Base-by-base conservation (phyloP, 2,113 vertebrate genomes). In the Pseudorhombus dupliciocellatus region DNA sequence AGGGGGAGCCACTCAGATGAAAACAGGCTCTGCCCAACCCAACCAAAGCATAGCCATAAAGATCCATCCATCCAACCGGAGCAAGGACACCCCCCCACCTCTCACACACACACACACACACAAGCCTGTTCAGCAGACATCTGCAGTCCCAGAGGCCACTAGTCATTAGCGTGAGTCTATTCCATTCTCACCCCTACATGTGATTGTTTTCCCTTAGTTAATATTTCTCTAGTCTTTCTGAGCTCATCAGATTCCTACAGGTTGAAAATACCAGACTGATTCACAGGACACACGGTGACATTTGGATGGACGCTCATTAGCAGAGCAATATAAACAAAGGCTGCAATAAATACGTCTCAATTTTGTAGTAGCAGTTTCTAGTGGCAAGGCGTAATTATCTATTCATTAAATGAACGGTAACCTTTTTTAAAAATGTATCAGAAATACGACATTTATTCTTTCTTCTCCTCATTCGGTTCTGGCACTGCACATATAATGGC, bases 1-100 rank as follows among this genome's bases (percentile, higher is more conserved):
- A 87, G 76, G 76, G 78, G 75, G 59, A 61, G 79, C 70, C 77
- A 63, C 79, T 79, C 58, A 81, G 71, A 66, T 68, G 75, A 80
- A 66, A 78, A 81, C 77, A 79, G 71, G 70, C 61, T 71, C 81
- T 71, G 59, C 75, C 55, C 51, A 79, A 89, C 75, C 55, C 46
- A 79, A 89, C 21, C 72, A 67, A 81, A 56, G 79, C 72, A 21
- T 83, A 75, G 83, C 83, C 86, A 86, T 72, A 84, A 86, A 78
- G 78, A 73, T 75, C 78, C 78, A 66, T 50, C 68, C 70, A 70
- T 51, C 73, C 72, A 71, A 60, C 60, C 58, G 68, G n/a, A 74
- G 48, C 34, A 31, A 44, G 64, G 15, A 40, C 24, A 37, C 10
- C 2, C 34, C 34, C 11, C 34, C 11, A 57, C 61, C 51, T 5